Evolutionary conservation across 2,888 invertebrate genomes (phyloP), one percentile per base, ranked within the genome.

Genomic region (Tipula unca): DNA sequence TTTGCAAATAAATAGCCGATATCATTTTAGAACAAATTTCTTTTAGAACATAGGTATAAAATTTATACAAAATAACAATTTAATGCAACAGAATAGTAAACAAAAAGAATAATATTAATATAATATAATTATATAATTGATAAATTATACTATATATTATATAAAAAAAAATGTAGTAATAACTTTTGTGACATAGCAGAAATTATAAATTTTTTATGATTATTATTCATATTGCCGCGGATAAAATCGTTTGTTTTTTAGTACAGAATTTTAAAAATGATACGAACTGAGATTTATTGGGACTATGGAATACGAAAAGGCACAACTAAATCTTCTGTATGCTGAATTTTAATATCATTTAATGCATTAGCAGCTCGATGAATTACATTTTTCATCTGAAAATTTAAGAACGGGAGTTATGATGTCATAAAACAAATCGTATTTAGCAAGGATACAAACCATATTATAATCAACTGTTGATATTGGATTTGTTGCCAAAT

Each of bases 281-380:
- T 69, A 69, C 69, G 25, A 69, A 69, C 8, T 25, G 13, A 1
- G 25, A 69, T 69, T 25, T 69, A 69, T 20, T 25, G 69, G 13
- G 69, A 69, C 69, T 93, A 95, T 87, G 95, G 94, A 87, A 96
- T 95, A 89, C 94, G 92, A 92, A 97, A 97, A 10, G 97, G 96
- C 85, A 97, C 97, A 86, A 97, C 97, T 88, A 97, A 91, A 88
- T 97, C 96, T 90, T 97, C 97, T 89, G 95, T 96, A 89, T 97
- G 97, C 89, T 96, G 95, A 86, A 97, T 95, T 89, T 94, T 94
- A n/a, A 97, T 93, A 87, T 96, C 95, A 17, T 93, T 93, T 87
- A 97, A 92, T 85, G 96, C 96, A 36, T 92, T 91, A 17, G 94
- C 93, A 3, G 95, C 95, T 89, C 94, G 94, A 88, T 93, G 93